phyloP scores from a whole-genome alignment of 2,888 invertebrate genomes.

The Eilema sororculum region DNA sequence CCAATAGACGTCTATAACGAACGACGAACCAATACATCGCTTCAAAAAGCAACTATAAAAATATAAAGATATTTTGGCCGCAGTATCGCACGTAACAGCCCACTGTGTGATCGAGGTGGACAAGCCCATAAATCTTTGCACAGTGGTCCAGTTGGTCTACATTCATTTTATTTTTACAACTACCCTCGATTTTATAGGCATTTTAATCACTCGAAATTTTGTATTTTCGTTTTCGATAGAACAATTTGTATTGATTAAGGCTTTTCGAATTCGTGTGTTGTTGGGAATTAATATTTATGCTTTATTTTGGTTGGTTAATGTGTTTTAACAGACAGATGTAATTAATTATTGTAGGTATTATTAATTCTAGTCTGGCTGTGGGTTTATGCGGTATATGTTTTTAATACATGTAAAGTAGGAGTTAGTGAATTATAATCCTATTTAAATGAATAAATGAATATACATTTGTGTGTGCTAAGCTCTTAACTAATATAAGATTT shows the following conservation, averaged over 20 bases:
- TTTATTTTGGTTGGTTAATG: background rate
- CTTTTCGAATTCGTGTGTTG: background rate
- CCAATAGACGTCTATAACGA: background rate
- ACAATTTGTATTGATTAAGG: constrained; percentile 24
- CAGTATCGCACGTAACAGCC: constrained; percentile 20
- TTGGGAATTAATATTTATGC: background rate
- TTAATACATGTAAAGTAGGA: background rate
- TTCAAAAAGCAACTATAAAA: constrained; percentile 12
- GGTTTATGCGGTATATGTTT: background rate
- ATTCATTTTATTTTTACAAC: constrained; percentile 24
- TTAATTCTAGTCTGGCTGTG: background rate
- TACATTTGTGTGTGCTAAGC: background rate
- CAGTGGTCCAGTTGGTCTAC: constrained; percentile 14
- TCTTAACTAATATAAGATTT: background rate
- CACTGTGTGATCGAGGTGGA: constrained; percentile 24
- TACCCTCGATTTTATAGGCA: constrained; percentile 21
- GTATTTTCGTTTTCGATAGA: constrained; percentile 10
- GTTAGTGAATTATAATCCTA: background rate
- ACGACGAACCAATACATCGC: background rate
- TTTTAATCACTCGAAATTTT: constrained; percentile 27
- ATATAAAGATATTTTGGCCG: constrained; percentile 5
- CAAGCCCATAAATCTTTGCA: constrained; percentile 26
- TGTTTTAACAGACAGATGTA: background rate
- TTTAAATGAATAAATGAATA: background rate
- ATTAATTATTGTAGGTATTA: background rate